Percentiles rank a stretch among this genome's conserved stretches.
Evolutionary conservation across 2,113 vertebrate genomes (phyloP).

Genomic region (Capra hircus): DNA sequence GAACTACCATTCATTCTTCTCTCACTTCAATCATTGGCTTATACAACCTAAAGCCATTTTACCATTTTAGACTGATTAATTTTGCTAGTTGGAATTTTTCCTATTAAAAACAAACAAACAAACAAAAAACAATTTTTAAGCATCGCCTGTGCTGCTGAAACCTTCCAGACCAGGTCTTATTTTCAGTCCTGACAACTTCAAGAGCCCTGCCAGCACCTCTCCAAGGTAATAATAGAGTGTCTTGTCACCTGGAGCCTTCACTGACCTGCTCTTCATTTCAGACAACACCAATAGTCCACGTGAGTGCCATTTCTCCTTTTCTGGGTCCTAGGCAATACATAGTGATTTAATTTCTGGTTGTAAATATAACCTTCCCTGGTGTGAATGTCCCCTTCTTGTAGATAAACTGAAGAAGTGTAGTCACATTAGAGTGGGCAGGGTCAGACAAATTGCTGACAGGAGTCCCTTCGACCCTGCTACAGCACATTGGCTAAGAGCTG

Average conservation of each 20-base stretch:
- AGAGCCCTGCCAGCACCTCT: background rate
- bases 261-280: background rate
- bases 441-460: constrained; percentile 30
- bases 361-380: background rate
- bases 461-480: background rate
- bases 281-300: background rate
- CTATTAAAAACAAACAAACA: background rate
- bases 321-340: background rate
- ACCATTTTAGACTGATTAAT: background rate
- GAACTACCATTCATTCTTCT: background rate
- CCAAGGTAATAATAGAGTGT: background rate
- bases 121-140: background rate
- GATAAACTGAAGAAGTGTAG: background rate
- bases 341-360: constrained; percentile 10
- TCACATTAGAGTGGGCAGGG: background rate
- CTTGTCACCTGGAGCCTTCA: background rate
- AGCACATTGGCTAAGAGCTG: background rate
- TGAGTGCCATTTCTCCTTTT: background rate
- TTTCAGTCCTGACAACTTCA: background rate
- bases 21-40: background rate
- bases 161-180: background rate
- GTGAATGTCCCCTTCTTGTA: background rate
- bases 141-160: background rate
- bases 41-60: background rate
- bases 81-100: background rate